Percentiles rank a stretch among this genome's conserved stretches.
Evolutionary conservation across 2,888 invertebrate species (phyloP).

Genomic region (Isoperla grammatica): DNA sequence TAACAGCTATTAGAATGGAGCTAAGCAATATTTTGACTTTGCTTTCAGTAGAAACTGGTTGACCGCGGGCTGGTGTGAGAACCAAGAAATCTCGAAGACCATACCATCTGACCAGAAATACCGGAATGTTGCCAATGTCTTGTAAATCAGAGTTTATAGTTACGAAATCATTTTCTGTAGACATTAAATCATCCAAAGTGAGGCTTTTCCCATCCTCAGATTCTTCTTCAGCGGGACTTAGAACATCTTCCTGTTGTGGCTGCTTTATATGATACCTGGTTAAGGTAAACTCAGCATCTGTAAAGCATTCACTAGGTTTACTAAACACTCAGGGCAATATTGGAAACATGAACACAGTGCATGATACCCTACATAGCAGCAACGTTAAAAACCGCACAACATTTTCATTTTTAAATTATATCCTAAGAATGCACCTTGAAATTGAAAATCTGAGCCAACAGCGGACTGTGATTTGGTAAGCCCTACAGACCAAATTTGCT

Average conservation of each 20-base stretch:
- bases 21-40: slow-evolving; percentile 73
- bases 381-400: too few species aligned
- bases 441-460: too few species aligned
- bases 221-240: slow-evolving; percentile 35
- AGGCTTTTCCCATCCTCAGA: slow-evolving; percentile 40
- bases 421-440: too few species aligned
- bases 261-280: slow-evolving; percentile 40
- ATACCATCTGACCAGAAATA: slow-evolving; percentile 63
- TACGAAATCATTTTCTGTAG: slow-evolving; percentile 59
- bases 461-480: too few species aligned
- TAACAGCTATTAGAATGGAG: slow-evolving; percentile 74
- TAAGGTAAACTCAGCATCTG: slow-evolving; percentile 41
- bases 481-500: too few species aligned
- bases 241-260: slow-evolving; percentile 32
- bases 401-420: too few species aligned
- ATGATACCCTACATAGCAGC: too few species aligned
- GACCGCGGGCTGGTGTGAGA: slow-evolving; percentile 57
- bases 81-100: slow-evolving; percentile 80
- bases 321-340: too few species aligned
- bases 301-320: too few species aligned
- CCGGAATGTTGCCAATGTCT: slow-evolving; percentile 46
- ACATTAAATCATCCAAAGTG: slow-evolving; percentile 51
- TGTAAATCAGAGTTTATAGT: slow-evolving; percentile 35
- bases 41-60: slow-evolving; percentile 55
- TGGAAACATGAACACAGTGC: too few species aligned